Base-by-base conservation (phyloP, 1,140 invertebrate species). In the Dermatophagoides farinae region DNA sequence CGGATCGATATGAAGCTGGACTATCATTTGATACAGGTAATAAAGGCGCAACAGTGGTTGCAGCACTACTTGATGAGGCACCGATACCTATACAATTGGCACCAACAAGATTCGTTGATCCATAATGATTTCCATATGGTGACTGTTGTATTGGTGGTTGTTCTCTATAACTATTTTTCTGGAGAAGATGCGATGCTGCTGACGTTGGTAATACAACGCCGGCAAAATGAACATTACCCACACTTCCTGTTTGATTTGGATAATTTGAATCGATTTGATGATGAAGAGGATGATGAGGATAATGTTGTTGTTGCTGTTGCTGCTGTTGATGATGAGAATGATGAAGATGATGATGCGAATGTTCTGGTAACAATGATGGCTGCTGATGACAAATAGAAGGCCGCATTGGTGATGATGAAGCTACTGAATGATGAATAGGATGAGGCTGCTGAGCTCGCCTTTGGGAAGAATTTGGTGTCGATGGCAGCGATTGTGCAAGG, bases 401-500 rank as follows among this genome's bases (percentile, higher is more conserved):
- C 38, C 49, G 43, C 40, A 49, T 31, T 20, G 50, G 57, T 44
- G 62, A 63, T 31, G 31, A 31, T 31, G 31, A 31, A 31, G 31
- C 31, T 31, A 31, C 31, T 31, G 31, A 31, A 31, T 8, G 31
- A 31, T 31, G 31, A 31, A 8, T 31, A 31, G 31, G n/a, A n/a
- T n/a, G n/a, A n/a, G n/a, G n/a, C n/a, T n/a, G 31, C 31, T 31
- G 31, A 18, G 52, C 16, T 31, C 41, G 62, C 31, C 62, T 18
- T 23, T 60, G 44, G 40, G 22, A 39, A 22, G 62, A 25, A 49
- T 63, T 63, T 20, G 62, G 62, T 18, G 62, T 63, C 41, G 62
- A 60, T 47, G 62, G 62, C 50, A 63, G 44, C 14, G 62, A 63
- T 55, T 63, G 62, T 14, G 49, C 62, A 25, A 46, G 61, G 40